Base-by-base conservation (phyloP, 30 jellyfish, hydroid and myxozoan genomes). In the Sanderia malayensis region DNA sequence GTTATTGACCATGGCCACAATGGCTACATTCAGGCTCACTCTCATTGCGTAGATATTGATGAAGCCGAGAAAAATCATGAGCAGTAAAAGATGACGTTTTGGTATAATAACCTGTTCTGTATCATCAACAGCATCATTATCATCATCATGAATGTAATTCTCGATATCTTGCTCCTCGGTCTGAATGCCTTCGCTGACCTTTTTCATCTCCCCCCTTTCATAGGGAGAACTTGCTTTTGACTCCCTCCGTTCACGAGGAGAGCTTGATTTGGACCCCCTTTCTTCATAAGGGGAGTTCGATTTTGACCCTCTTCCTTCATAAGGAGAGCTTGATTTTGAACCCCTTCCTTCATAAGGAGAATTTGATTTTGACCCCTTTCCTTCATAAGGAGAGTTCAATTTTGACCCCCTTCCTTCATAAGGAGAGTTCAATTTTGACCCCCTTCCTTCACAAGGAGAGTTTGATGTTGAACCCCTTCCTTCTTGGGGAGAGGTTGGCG, bases 1-100 rank as follows among this genome's bases (percentile, higher is more conserved):
- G 58, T 84, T 84, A 52, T 84, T 84, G 46, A 84, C 95, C 95
- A 84, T 84, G 7, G 95, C 95, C 10, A 84, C 95, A 57, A 84
- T 84, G 27, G 95, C 95, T 1, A 84, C 95, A 75, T 84, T 84
- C 20, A 84, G 52, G 31, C 75, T 84, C 29, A 84, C 95, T 8
- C 95, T 55, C 95, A 84, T 71, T 15, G 95, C 89, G 46, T 84
- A 84, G 10, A 84, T 84, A 28, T 84, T 84, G 21, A 84, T 77
- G 63, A 84, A 84, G 4, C 95, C 95, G 7, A 84, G 73, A 46
- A 84, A 84, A 1, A 83, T 84, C 95, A 84, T 84, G 41, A 84
- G 64, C 31, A 84, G 58, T 17, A 84, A 34, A 19, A 84, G 63
- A 44, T 84, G 84, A 25, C 95, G 67, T 58, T 84, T 84, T 23